These are phyloP conservation scores for Hypotaenidia philippensis DNA, from an alignment of 2,797 vertebrate species.

Conservation along the genomic window DNA sequence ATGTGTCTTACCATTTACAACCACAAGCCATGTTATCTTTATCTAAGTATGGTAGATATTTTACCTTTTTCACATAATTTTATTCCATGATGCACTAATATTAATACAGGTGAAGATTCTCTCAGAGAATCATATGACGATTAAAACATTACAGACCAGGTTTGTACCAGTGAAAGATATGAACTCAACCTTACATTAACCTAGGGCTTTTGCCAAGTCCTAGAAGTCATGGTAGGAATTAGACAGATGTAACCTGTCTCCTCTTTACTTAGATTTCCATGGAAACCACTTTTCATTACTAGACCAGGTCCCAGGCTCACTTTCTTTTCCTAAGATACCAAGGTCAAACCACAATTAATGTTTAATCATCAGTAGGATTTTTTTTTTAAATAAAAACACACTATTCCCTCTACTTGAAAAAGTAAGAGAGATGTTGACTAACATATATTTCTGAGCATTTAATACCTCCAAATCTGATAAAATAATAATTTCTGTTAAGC, in stretches of 20 bases:
- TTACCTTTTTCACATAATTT: neutral
- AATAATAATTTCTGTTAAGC: conserved; percentile 26
- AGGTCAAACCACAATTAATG: conserved; percentile 17
- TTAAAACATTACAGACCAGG: conserved; percentile 7
- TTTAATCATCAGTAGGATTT: neutral
- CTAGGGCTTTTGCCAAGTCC: conserved; percentile 23
- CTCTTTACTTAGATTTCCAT: conserved; percentile 52
- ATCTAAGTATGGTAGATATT: neutral
- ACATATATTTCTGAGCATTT: neutral
- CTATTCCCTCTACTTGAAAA: neutral
- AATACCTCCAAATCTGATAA: neutral
- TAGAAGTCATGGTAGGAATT: conserved; percentile 43
- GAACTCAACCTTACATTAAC: conserved; percentile 30
- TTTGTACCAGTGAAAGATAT: neutral
- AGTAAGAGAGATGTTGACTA: neutral
- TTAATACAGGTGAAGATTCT: neutral
- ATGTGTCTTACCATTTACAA: neutral
- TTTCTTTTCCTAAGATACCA: neutral
- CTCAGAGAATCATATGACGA: neutral
- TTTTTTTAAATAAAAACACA: neutral
- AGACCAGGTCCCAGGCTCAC: neutral
- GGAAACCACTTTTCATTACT: conserved; percentile 43
- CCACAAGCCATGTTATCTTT: neutral
- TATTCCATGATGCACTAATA: neutral
- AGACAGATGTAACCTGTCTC: conserved; percentile 33